Evolutionary conservation across 2,888 invertebrate genomes (phyloP), one percentile per base, ranked within the genome.

Genomic region (Anoncus sp.): DNA sequence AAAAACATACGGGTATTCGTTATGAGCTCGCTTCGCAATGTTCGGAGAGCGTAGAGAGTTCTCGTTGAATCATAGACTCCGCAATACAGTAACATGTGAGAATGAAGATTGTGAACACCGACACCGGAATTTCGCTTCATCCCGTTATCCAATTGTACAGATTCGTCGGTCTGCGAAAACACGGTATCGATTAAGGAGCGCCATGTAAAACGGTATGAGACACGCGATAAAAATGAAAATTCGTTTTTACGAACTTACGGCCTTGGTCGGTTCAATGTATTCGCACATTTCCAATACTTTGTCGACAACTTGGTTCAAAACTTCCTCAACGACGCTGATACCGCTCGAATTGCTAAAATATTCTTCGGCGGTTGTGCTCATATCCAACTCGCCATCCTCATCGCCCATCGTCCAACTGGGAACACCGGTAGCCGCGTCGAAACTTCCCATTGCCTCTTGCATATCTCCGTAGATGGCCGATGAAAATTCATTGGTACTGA

Each of bases 31-130:
- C 95, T 95, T 77, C 95, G 94, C n/a, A 97, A 90, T 0, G 95
- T 95, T 76, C 94, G 94, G 80, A 97, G 92, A 7, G 96, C 95
- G 87, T 97, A 97, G 0, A 96, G 91, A 2, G 94, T 94, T 84
- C 95, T 93, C 73, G 94, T 93, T 0, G 95, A 95, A 89, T 97
- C 97, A 85, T 96, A 96, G 18, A 96, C 94, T 80, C 95, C 95
- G 83, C 95, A 94, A 87, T 97, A 97, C 2, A 98, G 92, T 49
- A 97, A 93, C 92, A 98, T 94, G 87, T 97, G 97, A 22, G 96
- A 96, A 88, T 97, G 97, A 74, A 96, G 94, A 27, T 95, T 95
- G 88, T 96, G 96, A 43, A 96, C 92, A 14, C 92, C 91, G 12
- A 90, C 85, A 2, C 91, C 91, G 27, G 86, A 84, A 60, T 86